Base-by-base conservation (phyloP, 2,113 vertebrate species). In the Labeo rohita region DNA sequence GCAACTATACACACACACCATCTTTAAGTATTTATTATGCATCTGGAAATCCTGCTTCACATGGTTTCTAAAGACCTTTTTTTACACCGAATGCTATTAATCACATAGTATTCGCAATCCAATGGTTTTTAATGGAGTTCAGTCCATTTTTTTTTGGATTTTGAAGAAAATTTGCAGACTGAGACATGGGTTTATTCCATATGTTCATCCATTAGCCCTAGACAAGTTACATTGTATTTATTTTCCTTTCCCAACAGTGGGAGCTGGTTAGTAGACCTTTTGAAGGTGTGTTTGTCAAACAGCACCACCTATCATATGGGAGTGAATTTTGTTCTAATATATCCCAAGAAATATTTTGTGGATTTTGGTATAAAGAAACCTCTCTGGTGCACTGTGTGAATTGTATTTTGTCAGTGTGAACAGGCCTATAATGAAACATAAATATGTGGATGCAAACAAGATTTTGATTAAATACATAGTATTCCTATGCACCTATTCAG, bases 1-100 rank as follows among this genome's bases (percentile, higher is more conserved):
- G 34, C 11, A 43, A 56, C 36, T 73, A 52, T 68, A 56, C 52
- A 28, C 50, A 56, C 28, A 34, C n/a, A n/a, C n/a, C n/a, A 47
- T 84, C 66, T 45, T 36, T 12, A 70, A 59, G 11, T n/a, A 84
- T 84, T 74, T 45, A 56, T 43, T 54, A 56, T 23, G 50, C 49
- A 54, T 39, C 18, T 52, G 18, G 15, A 72, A 45, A 45, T 45
- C 18, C 54, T 21, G 54, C 18, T 59, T 21, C 16, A 59, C 39
- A 21, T 45, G 39, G 23, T 34, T 66, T 34, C 13, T 34, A 13
- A 15, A 65, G 63, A 65, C 61, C 11, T n/a, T n/a, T 66, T 34
- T 61, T n/a, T n/a, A 34, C 12, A 66, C 1, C 0, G 63, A 66
- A 66, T 13, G 11, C 11, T 66, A 66, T 12, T 66, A 28, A 28